Conservation (phyloP, 2,888 invertebrate genomes). For the Agrochola lychnidis region DNA sequence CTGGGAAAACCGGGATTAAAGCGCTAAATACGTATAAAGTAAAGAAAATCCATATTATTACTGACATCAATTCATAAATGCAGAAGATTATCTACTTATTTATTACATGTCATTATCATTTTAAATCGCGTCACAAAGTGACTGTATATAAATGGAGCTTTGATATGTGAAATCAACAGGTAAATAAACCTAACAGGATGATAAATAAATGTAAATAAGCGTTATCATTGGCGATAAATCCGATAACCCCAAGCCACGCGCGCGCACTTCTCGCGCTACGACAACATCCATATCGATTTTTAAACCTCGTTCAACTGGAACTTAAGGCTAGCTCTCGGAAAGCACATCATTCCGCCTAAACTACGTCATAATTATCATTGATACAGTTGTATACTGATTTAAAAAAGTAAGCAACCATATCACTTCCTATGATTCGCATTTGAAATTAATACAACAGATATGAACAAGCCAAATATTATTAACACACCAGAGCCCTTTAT, state of each 20-base stretch:
- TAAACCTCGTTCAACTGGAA: constrained; percentile 16
- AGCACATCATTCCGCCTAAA: not conserved
- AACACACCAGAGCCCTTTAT: constrained; percentile 16
- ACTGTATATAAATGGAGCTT: constrained; percentile 39
- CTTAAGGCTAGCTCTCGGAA: not conserved
- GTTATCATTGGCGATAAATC: constrained; percentile 60
- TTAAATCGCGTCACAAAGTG: constrained; percentile 33
- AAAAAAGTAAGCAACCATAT: not conserved
- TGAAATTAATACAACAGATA: not conserved
- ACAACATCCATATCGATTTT: constrained; percentile 48
- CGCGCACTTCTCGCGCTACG: constrained; percentile 36
- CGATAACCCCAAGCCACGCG: constrained; percentile 62
- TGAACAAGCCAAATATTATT: constrained; percentile 13
- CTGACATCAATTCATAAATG: constrained; percentile 26
- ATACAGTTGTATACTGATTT: not conserved
- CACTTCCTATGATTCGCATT: not conserved
- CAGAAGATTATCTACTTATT: constrained; percentile 27
- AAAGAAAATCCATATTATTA: constrained; percentile 35
- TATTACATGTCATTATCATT: constrained; percentile 22
- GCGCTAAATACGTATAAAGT: constrained; percentile 26
- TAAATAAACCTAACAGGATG: constrained; percentile 57
- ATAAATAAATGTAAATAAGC: constrained; percentile 59
- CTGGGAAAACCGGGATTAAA: constrained; percentile 51
- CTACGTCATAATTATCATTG: not conserved
- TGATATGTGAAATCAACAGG: constrained; percentile 49